phyloP scores from a whole-genome alignment of 92 coral and sea anemone species.

The Heteractis magnifica region DNA sequence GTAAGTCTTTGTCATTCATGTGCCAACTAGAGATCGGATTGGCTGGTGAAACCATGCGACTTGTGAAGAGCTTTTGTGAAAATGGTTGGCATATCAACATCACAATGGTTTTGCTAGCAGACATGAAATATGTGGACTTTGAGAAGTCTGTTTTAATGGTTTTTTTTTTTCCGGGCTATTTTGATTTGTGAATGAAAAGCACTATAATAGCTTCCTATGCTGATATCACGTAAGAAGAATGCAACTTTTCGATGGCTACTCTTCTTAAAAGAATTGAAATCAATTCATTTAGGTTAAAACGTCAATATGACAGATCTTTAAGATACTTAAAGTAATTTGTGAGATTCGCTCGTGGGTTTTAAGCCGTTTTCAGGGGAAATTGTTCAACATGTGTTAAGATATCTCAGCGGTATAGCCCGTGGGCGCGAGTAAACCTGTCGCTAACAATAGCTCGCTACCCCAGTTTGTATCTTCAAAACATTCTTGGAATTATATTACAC shows the following conservation, averaged over 20 bases:
- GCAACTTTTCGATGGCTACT: background rate
- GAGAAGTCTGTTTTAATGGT: background rate
- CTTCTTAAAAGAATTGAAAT: background rate
- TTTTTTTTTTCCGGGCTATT: background rate
- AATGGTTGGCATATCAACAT: too few relatives aligned
- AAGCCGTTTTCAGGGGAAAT: background rate
- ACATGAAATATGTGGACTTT: background rate
- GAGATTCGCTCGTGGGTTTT: background rate
- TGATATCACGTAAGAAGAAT: too few relatives aligned
- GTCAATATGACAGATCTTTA: too few relatives aligned
- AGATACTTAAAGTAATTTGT: background rate
- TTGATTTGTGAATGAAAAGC: background rate
- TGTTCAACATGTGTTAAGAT: background rate
- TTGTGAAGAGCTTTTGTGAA: too few relatives aligned
- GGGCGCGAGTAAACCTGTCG: background rate
- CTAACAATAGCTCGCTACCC: background rate
- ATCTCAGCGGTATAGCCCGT: background rate
- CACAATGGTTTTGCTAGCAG: too few relatives aligned
- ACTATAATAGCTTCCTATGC: background rate
- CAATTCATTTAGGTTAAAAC: too few relatives aligned
- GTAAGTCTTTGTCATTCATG: too few relatives aligned
- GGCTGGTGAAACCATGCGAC: too few relatives aligned
- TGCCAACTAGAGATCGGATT: too few relatives aligned
- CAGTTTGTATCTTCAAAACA: background rate
- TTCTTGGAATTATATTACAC: background rate